These are phyloP conservation scores for Uropsilus gracilis DNA, from an alignment of 2,113 vertebrate species.

Conservation along the genomic window DNA sequence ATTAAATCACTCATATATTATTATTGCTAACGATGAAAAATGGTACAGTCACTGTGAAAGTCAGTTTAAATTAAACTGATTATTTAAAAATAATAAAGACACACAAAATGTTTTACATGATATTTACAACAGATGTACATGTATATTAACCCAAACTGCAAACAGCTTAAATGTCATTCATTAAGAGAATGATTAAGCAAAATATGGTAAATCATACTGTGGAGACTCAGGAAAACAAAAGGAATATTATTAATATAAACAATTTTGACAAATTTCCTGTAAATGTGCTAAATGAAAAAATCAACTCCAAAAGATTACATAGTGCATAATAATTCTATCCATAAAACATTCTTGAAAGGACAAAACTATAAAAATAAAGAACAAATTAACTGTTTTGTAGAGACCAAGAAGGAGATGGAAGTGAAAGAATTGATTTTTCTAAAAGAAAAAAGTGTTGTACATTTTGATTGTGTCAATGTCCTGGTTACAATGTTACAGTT, in stretches of 20 bases:
- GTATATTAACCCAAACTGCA: neutral
- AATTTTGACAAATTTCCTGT: neutral
- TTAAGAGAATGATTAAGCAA: neutral
- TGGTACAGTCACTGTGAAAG: neutral
- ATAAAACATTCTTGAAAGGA: slow-evolving; percentile 21
- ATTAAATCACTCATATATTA: neutral
- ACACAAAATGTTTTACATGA: neutral
- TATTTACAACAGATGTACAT: neutral
- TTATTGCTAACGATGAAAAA: no score
- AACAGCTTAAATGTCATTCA: neutral
- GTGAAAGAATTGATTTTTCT: no score
- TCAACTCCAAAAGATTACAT: neutral
- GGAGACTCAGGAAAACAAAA: no score
- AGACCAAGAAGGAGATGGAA: neutral
- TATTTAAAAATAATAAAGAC: neutral
- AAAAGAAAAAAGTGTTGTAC: neutral
- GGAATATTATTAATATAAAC: neutral
- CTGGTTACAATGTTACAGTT: neutral
- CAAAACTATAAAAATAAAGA: neutral
- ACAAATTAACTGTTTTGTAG: neutral
- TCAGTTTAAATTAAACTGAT: neutral
- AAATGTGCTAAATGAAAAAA: neutral
- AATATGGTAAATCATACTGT: neutral
- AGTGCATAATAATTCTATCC: neutral
- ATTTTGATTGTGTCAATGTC: neutral